These are phyloP conservation scores for Ochlodes sylvanus DNA, from an alignment of 2,888 invertebrate genomes.

Conservation along the genomic window DNA sequence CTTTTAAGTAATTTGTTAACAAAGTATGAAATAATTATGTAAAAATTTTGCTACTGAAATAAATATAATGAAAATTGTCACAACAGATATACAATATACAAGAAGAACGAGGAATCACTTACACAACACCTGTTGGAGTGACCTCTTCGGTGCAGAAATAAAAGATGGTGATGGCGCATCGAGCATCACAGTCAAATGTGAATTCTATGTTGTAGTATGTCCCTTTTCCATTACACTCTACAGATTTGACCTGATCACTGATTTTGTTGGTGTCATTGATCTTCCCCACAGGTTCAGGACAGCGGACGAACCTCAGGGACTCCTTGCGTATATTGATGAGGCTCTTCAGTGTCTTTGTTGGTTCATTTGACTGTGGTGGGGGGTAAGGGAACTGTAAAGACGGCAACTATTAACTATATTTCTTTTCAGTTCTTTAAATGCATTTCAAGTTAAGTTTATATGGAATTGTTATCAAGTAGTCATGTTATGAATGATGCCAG, in stretches of 20 bases:
- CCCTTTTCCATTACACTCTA: conserved; percentile 86
- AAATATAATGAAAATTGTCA: too few relatives aligned
- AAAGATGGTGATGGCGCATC: conserved; percentile 97
- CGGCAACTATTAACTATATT: conserved; percentile 33
- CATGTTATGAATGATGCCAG: too few relatives aligned
- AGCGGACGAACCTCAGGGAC: conserved; percentile 95
- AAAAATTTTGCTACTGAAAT: too few relatives aligned
- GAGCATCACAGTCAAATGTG: conserved; percentile 97
- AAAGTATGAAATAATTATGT: too few relatives aligned
- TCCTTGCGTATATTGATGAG: conserved; percentile 98
- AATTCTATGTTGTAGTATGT: conserved; percentile 97
- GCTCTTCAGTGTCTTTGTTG: conserved; percentile 98
- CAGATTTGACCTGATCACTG: conserved; percentile 83
- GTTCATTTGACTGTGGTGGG: conserved; percentile 97
- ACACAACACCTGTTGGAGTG: conserved; percentile 93
- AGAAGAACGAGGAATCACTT: too few relatives aligned
- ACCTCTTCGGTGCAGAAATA: conserved; percentile 98
- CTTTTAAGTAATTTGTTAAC: too few relatives aligned
- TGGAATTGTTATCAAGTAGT: too few relatives aligned
- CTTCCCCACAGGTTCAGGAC: conserved; percentile 87
- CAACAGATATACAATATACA: too few relatives aligned
- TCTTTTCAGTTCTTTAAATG: conserved; percentile 34
- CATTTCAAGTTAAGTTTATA: too few relatives aligned
- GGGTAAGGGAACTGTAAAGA: conserved; percentile 96
- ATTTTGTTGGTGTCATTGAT: conserved; percentile 79